Percentiles rank a stretch among this genome's conserved stretches.
Evolutionary conservation across 2,888 invertebrate genomes (phyloP).

Genomic region (Unio delphinus): DNA sequence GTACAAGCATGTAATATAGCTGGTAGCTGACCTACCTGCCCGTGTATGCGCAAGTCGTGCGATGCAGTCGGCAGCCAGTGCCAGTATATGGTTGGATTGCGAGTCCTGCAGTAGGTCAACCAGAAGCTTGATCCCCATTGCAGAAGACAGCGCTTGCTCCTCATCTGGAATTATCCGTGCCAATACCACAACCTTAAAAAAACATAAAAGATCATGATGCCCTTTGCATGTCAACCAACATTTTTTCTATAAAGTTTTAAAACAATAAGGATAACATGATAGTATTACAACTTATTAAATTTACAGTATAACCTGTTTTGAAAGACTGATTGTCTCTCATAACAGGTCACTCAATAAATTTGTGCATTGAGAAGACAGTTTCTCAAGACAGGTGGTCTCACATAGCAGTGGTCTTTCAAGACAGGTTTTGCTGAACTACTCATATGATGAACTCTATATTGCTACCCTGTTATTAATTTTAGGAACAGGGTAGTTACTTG

Average conservation of each 20-base stretch:
- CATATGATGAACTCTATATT: too few relatives aligned
- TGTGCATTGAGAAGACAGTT: too few relatives aligned
- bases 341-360: too few relatives aligned
- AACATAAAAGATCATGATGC: too few relatives aligned
- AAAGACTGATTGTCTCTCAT: background rate
- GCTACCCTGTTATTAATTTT: too few relatives aligned
- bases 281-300: background rate
- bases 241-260: too few relatives aligned
- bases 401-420: background rate
- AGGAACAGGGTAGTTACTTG: too few relatives aligned
- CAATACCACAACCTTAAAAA: slow-evolving; percentile 64
- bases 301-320: background rate
- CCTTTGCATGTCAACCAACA: too few relatives aligned
- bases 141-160: slow-evolving; percentile 68
- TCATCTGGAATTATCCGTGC: slow-evolving; percentile 70
- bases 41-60: slow-evolving; percentile 68
- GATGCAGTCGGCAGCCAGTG: slow-evolving; percentile 67
- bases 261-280: background rate
- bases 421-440: background rate
- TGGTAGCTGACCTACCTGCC: slow-evolving; percentile 56
- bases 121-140: slow-evolving; percentile 68
- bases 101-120: slow-evolving; percentile 67
- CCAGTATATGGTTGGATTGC: slow-evolving; percentile 52
- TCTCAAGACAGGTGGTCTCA: too few relatives aligned
- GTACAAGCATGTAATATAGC: background rate